Evolutionary conservation across 2,113 vertebrate genomes (phyloP).

Genomic region (Microtus ochrogaster): DNA sequence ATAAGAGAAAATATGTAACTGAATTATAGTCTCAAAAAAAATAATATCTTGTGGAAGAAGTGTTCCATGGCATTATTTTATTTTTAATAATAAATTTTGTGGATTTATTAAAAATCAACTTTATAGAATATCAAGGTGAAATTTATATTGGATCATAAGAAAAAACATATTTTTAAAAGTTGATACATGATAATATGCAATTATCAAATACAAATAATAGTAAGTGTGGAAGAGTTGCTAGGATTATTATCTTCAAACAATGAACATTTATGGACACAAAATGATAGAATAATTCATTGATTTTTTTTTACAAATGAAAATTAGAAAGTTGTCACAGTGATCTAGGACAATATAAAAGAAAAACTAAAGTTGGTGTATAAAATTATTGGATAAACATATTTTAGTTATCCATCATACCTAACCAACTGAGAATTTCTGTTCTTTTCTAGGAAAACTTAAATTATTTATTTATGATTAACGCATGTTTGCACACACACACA

Average conservation of each 20-base stretch:
- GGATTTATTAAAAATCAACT: conserved; percentile 24
- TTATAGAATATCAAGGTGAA: not conserved
- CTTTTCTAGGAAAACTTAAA: not conserved
- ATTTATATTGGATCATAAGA: not conserved
- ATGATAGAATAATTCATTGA: not conserved
- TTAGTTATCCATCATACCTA: not conserved
- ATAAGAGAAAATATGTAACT: not conserved
- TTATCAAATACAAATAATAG: not conserved
- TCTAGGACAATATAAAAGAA: not conserved
- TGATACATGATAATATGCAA: not conserved
- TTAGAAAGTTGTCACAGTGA: not conserved
- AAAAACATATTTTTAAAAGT: conserved; percentile 23
- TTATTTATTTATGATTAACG: not conserved
- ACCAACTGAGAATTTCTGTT: not conserved
- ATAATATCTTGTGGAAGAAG: not conserved
- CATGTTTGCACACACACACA: not conserved
- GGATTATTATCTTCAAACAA: not conserved
- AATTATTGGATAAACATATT: not conserved
- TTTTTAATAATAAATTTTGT: not conserved
- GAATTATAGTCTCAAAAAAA: not conserved
- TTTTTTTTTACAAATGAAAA: not conserved
- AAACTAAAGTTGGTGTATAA: not conserved
- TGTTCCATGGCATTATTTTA: no score
- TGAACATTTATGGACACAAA: not conserved
- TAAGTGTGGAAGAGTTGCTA: not conserved